Conservation (phyloP, 2,113 vertebrate species). For the Rallus limicola region DNA sequence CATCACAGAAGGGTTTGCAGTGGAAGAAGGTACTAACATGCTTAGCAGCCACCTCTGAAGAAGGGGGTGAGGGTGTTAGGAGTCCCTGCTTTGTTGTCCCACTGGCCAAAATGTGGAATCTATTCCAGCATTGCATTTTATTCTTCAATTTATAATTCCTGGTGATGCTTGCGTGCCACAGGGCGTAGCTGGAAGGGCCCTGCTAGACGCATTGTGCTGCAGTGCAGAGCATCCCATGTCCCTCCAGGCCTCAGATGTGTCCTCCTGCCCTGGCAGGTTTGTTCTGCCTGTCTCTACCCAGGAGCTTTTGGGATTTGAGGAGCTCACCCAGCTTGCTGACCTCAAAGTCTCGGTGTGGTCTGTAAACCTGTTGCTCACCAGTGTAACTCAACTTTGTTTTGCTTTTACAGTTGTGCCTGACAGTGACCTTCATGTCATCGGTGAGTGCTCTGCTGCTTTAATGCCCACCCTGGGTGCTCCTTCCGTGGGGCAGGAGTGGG, state of each 20-base stretch:
- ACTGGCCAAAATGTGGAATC: neutral
- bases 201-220: too few relatives aligned
- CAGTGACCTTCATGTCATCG: constrained; percentile 57
- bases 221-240: accelerated
- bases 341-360: accelerated
- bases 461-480: neutral
- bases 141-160: neutral
- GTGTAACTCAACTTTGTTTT: constrained; percentile 12
- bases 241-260: neutral
- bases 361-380: neutral
- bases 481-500: neutral
- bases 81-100: neutral
- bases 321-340: accelerated
- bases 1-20: constrained; percentile 80
- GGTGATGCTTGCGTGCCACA: accelerated
- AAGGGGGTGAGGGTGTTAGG: neutral
- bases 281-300: neutral
- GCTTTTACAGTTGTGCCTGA: constrained; percentile 61
- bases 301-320: neutral
- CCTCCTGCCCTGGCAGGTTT: neutral
- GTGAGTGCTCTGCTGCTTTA: constrained; percentile 46
- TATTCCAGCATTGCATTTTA: neutral
- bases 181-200: neutral
- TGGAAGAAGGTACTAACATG: constrained; percentile 84
- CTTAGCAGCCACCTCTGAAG: neutral